Conservation (phyloP, 2,797 vertebrate species). For the Antennarius maculatus region DNA sequence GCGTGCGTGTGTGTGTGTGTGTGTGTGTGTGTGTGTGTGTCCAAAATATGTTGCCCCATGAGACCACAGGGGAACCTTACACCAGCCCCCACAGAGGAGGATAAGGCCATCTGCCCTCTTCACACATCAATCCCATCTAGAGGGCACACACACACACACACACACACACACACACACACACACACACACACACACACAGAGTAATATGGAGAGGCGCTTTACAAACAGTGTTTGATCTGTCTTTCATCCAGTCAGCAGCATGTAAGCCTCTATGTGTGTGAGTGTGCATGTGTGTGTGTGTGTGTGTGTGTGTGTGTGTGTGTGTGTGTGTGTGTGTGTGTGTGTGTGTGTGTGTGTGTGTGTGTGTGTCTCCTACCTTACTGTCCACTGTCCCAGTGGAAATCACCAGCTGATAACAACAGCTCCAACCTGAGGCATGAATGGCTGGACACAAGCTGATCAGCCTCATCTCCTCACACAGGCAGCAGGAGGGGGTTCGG, state of each 20-base stretch:
- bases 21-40: constrained; percentile 22
- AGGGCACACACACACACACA: constrained; percentile 24
- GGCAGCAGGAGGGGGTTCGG: background rate
- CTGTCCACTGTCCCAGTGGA: constrained; percentile 61
- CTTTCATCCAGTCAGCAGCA: constrained; percentile 71
- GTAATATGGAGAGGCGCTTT: constrained; percentile 75
- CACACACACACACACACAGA: constrained; percentile 35
- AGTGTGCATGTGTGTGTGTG: constrained; percentile 36
- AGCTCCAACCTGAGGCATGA: constrained; percentile 52
- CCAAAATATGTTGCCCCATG: constrained; percentile 72
- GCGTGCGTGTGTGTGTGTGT: too few species aligned
- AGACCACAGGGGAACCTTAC: constrained; percentile 77
- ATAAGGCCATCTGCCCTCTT: constrained; percentile 82
- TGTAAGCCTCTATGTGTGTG: constrained; percentile 52
- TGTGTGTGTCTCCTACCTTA: constrained; percentile 46
- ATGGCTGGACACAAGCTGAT: constrained; percentile 67
- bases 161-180: constrained; percentile 44
- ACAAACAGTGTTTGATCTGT: constrained; percentile 76
- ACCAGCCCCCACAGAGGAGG: constrained; percentile 79
- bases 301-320: too few species aligned
- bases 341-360: constrained; percentile 17
- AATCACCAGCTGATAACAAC: constrained; percentile 55
- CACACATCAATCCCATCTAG: constrained; percentile 66
- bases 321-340: too few species aligned
- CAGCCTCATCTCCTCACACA: constrained; percentile 26